Conservation (phyloP, 2,797 vertebrate genomes). For the Eleutherodactylus coqui region DNA sequence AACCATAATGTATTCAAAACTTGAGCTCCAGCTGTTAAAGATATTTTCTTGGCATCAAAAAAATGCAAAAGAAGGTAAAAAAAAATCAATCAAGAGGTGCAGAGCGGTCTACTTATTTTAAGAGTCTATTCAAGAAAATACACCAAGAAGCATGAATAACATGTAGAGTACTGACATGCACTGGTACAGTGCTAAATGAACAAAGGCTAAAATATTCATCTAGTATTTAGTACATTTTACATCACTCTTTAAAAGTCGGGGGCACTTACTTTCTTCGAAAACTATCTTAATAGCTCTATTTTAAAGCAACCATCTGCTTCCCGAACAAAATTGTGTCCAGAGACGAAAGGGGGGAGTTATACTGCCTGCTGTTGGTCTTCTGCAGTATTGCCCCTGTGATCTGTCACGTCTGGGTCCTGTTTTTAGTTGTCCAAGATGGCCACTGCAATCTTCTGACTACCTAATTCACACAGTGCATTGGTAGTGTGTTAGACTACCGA, state of each 20-base stretch:
- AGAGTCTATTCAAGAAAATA: conserved; percentile 17
- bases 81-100: conserved; percentile 34
- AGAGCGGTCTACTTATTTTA: conserved; percentile 4
- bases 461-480: no score
- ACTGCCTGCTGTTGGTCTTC: no score
- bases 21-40: conserved; percentile 40
- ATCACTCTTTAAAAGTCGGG: neutral
- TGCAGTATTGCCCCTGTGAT: no score
- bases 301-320: no score
- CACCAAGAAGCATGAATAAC: conserved; percentile 20
- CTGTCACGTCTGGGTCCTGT: no score
- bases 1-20: conserved; percentile 46
- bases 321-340: no score
- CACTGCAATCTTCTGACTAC: no score
- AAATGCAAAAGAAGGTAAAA: conserved; percentile 18
- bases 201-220: neutral
- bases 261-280: neutral
- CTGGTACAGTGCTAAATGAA: neutral
- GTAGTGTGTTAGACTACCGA: no score
- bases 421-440: no score
- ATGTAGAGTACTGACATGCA: neutral
- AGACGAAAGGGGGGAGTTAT: no score
- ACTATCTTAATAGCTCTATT: no score
- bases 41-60: conserved; percentile 41
- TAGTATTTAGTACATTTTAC: neutral